These are phyloP conservation scores for Dipodomys stephensi DNA, from an alignment of 2,113 vertebrate species.

Conservation along the genomic window DNA sequence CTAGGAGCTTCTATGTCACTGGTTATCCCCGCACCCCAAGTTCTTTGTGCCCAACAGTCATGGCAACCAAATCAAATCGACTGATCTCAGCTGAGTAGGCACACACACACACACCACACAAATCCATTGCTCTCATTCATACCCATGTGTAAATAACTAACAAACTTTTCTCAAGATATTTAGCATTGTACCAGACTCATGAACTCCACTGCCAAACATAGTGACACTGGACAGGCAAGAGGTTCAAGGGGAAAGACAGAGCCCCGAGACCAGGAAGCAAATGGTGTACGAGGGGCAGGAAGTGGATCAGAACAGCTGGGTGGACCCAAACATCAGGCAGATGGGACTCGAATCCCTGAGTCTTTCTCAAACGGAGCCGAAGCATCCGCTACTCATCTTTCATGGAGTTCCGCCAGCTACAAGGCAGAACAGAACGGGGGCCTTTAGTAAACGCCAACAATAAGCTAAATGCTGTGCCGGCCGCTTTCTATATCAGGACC, in stretches of 20 bases:
- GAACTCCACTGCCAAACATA: background rate
- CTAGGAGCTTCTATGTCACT: background rate
- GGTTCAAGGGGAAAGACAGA: background rate
- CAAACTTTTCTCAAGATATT: background rate
- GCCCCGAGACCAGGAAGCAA: background rate
- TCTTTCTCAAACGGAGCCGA: background rate
- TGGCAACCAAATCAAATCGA: background rate
- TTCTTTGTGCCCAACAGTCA: background rate
- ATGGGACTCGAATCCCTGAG: background rate
- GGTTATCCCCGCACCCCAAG: background rate
- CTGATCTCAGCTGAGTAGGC: background rate
- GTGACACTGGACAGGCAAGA: background rate
- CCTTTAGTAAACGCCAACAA: background rate
- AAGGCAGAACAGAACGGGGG: background rate
- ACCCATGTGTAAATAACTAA: slow-evolving; percentile 21
- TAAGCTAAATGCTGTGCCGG: rapidly evolving
- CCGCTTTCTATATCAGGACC: background rate
- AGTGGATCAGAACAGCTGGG: background rate
- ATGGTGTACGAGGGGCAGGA: background rate
- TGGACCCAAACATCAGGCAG: background rate
- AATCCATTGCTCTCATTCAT: background rate
- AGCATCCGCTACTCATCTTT: background rate
- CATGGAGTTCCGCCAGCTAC: background rate
- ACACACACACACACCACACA: too few species aligned
- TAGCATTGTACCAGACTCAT: background rate